Evolutionary conservation across 2,888 invertebrate species (phyloP), one percentile per base, ranked within the genome.

Genomic region (Idaea dimidiata): DNA sequence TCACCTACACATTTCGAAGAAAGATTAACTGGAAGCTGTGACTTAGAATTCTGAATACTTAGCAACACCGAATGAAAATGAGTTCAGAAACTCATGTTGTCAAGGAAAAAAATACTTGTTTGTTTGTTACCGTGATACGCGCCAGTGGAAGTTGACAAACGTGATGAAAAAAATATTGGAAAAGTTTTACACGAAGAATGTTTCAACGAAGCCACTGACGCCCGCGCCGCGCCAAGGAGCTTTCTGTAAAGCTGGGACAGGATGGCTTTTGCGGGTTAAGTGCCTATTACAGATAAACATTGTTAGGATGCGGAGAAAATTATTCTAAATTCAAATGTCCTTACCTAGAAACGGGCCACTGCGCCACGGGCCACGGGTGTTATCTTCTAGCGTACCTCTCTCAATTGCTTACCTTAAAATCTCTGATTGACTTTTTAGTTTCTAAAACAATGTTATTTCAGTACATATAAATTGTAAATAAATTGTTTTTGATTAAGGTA

Each of bases 101-200:
- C 76, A 72, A 74, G 74, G 74, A 71, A 84, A 64, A 43, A 43
- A 86, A 85, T 86, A 88, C 70, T 84, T 86, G 84, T 85, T 87
- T 88, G 87, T 89, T 88, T 86, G 83, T 80, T 81, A 78, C 82
- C 80, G 80, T 82, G 84, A 86, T 82, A 82, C 81, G 73, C 59
- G 72, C 70, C 74, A 70, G 77, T 69, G 74, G 69, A 82, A 84
- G 81, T 85, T 88, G 83, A 87, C 84, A 84, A 83, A 84, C 81
- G 78, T 83, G 83, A 88, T 87, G 84, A 84, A 86, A 88, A 88
- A 87, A 88, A 89, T 89, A 90, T 89, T 88, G 86, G 84, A 82
- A 87, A 90, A 90, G 83, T 89, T 90, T 80, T 59, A 64, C 66
- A 67, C 69, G 67, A 68, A 72, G 79, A 72, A 77, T 82, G 75